Evolutionary conservation across 2,113 vertebrate genomes (phyloP).

Genomic region (Periophthalmodon schlosseri): DNA sequence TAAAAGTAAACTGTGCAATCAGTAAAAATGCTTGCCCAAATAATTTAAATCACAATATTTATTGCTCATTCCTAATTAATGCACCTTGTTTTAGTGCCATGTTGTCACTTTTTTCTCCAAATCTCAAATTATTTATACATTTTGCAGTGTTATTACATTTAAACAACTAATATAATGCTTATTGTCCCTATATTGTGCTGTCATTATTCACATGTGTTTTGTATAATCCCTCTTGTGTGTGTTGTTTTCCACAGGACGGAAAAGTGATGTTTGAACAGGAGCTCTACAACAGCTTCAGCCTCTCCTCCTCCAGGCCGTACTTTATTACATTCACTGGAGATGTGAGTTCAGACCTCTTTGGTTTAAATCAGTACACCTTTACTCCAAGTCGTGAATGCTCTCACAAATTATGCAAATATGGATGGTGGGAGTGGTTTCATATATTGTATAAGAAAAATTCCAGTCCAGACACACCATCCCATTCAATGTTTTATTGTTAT

Average conservation of each 20-base stretch:
- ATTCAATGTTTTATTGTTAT: no score
- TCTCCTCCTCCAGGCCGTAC: constrained; percentile 84
- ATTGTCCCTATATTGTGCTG: background rate
- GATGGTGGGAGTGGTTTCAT: background rate
- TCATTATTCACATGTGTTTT: background rate
- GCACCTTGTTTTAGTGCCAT: no score
- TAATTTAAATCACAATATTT: no score
- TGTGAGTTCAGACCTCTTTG: constrained; percentile 69
- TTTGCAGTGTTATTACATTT: no score
- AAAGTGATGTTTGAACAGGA: constrained; percentile 91
- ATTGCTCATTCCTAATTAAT: no score
- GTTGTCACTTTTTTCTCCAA: no score
- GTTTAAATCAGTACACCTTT: background rate
- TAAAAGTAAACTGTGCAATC: no score
- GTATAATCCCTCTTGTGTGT: background rate
- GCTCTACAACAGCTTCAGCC: constrained; percentile 89
- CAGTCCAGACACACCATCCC: no score
- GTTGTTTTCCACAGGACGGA: constrained; percentile 82
- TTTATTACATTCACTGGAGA: constrained; percentile 97
- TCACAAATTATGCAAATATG: no score
- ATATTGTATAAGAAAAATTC: background rate
- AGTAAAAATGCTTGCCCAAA: no score
- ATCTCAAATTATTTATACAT: no score
- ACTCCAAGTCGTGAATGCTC: background rate
- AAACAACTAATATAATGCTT: no score